Base-by-base conservation (phyloP, 37 sponge, comb jelly and placozoan genomes). In the Oopsacas minuta region DNA sequence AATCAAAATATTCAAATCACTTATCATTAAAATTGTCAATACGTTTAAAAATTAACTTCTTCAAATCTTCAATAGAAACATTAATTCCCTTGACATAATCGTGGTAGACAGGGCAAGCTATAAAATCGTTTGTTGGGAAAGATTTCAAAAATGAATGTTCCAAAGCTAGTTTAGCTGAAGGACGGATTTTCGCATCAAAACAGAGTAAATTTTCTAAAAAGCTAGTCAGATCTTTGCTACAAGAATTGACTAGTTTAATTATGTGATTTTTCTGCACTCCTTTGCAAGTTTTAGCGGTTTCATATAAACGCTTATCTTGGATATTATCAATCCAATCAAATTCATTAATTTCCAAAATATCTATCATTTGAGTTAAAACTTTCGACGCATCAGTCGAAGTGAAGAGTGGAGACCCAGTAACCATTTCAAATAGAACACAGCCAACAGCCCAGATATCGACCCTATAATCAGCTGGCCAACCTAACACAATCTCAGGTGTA, bases 391-490 rank as follows among this genome's bases (percentile, higher is more conserved):
- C 22, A 25, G 75, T 61, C 22, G 75, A 25, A 10, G 75, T 61
- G 22, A 61, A 61, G 17, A 61, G 7, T 20, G 75, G 75, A 25
- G 7, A 12, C 1, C 75, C 22, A 5, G 75, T 12, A 7, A 61
- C 30, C 30, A 61, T 25, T 61, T 61, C 17, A 12, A 3, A 10
- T 61, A 61, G 75, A 61, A 61, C 22, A 61, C 75, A 61, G 75
- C 75, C 75, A 61, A 61, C 75, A 61, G 75, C 22, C 75, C 75
- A 61, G 22, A 61, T 61, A 61, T 61, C 75, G 28, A 61, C 75
- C 30, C 28, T 61, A 7, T 25, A 3, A 12, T 61, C 75, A 61
- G 75, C 75, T 61, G 20, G 75, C 20, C 22, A 61, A 61, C 32
- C 22, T 20, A 61, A 34, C 22, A 61, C 7, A 25, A 61, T 61